Evolutionary conservation across 1,140 invertebrate genomes (phyloP).

Genomic region (Habropoda laboriosa): DNA sequence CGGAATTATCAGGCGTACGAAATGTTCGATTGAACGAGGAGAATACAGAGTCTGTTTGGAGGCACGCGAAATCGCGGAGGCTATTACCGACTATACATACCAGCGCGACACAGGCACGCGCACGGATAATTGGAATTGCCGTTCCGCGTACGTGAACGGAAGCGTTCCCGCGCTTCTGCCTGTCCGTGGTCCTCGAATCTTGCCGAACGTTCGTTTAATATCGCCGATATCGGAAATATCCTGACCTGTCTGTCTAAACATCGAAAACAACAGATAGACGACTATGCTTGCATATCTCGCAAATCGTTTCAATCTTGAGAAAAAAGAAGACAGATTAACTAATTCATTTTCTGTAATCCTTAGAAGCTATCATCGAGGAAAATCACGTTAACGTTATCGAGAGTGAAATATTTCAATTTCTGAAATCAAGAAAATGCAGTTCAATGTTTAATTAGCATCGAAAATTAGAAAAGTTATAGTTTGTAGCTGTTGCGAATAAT

Average conservation of each 20-base stretch:
- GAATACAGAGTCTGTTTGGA: neutral
- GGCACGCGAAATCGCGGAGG: conserved; percentile 5
- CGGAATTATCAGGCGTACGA: conserved; percentile 22
- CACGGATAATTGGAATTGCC: conserved; percentile 35
- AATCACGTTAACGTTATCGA: no score
- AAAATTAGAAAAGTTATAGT: no score
- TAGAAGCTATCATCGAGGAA: no score
- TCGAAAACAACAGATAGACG: no score
- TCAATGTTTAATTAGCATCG: no score
- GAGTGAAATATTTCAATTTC: no score
- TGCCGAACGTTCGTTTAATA: neutral
- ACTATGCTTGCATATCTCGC: no score
- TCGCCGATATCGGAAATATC: neutral
- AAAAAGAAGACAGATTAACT: no score
- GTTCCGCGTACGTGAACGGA: neutral
- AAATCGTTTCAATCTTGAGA: neutral
- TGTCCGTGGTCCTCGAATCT: neutral
- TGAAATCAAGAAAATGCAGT: no score
- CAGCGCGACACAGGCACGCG: conserved; percentile 13
- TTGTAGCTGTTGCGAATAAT: no score
- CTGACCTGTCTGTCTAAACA: neutral
- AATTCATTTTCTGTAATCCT: no score
- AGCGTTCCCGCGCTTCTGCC: neutral
- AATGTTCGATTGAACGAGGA: neutral
- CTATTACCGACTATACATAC: conserved; percentile 26